Evolutionary conservation across 2,888 invertebrate genomes (phyloP).

Genomic region (Macrosiphum euphorbiae): DNA sequence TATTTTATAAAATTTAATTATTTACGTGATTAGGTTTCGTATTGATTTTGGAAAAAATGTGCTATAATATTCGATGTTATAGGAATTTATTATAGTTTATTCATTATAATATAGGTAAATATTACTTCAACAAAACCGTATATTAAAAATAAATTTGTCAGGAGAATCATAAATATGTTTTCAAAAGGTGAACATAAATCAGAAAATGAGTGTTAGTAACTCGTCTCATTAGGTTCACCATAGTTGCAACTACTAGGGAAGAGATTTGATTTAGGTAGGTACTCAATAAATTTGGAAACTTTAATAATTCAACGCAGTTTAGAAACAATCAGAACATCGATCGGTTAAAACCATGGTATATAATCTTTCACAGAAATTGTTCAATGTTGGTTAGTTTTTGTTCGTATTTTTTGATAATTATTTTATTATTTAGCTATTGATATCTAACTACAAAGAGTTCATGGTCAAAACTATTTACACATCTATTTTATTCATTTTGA

Average conservation of each 20-base stretch:
- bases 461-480: not conserved
- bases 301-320: not conserved
- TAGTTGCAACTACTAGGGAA: not conserved
- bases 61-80: not conserved
- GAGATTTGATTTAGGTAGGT: not conserved
- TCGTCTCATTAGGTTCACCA: not conserved
- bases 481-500: too few species aligned
- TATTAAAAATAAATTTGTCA: not conserved
- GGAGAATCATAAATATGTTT: not conserved
- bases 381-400: not conserved
- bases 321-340: not conserved
- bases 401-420: not conserved
- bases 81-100: not conserved
- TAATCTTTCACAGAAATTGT: not conserved
- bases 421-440: not conserved
- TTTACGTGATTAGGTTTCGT: not conserved
- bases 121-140: not conserved
- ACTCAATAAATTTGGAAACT: not conserved
- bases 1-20: not conserved
- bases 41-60: not conserved
- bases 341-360: not conserved
- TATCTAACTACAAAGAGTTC: not conserved
- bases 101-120: not conserved
- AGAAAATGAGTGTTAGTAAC: not conserved
- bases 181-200: not conserved